These are phyloP conservation scores for Darevskia nairensis DNA, from an alignment of 2,797 vertebrate species.

Conservation along the genomic window DNA sequence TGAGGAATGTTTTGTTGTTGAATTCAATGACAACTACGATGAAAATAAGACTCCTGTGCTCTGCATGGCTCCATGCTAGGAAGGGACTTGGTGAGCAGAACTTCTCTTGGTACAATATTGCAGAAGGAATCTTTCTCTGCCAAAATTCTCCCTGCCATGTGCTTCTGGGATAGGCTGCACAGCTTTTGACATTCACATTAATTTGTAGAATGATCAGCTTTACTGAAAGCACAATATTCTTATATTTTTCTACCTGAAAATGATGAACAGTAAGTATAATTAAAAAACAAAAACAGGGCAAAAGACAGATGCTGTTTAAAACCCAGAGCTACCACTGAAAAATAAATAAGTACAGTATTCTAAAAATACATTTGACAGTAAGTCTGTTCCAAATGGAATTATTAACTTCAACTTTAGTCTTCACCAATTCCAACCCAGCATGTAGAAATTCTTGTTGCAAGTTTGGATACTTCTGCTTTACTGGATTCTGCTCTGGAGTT, in stretches of 20 bases:
- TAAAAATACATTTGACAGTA: slow-evolving; percentile 23
- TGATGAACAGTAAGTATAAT: slow-evolving; percentile 20
- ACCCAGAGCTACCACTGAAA: slow-evolving; percentile 23
- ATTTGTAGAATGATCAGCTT: background rate
- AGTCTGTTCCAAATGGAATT: slow-evolving; percentile 25
- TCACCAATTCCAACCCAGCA: background rate
- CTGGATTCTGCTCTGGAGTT: no score
- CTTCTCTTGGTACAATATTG: background rate
- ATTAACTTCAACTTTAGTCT: slow-evolving; percentile 2
- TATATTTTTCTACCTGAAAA: background rate
- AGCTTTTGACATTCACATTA: background rate
- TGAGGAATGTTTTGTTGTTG: slow-evolving; percentile 30
- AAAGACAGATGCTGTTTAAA: slow-evolving; percentile 31
- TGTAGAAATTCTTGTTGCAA: no score
- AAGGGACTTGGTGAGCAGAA: background rate
- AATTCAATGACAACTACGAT: background rate
- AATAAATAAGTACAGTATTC: background rate
- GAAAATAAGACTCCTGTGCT: background rate
- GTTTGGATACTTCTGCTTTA: no score
- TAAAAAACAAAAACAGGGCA: background rate
- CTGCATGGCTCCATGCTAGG: background rate
- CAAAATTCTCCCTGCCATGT: background rate
- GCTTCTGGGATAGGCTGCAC: background rate
- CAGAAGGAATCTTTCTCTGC: background rate
- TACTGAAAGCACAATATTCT: slow-evolving; percentile 21